Conservation (phyloP, 2,113 vertebrate genomes). For the Burhinus oedicnemus region DNA sequence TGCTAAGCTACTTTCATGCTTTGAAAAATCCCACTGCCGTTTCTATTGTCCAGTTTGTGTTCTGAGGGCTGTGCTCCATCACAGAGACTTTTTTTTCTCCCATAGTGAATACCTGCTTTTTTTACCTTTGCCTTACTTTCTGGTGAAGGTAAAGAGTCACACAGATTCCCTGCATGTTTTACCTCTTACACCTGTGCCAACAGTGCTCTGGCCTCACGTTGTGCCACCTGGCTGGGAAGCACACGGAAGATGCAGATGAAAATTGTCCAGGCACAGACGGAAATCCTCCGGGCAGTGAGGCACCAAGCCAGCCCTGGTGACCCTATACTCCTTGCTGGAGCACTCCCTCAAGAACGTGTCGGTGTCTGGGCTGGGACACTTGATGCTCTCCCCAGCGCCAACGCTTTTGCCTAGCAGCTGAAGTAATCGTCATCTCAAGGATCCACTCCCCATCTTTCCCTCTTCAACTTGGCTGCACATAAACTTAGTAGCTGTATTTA, state of each 20-base stretch:
- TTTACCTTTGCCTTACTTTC: slow-evolving; percentile 17
- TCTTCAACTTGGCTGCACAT: background rate
- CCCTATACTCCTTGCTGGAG: background rate
- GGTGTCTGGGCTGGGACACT: background rate
- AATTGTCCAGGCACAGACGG: background rate
- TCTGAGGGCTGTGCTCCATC: slow-evolving; percentile 5
- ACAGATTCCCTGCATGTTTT: background rate
- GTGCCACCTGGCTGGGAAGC: background rate
- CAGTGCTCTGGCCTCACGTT: background rate
- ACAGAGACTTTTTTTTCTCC: background rate
- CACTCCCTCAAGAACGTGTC: background rate
- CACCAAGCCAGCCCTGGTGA: background rate
- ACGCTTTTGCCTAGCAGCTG: background rate
- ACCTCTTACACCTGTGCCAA: background rate
- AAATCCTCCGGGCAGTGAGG: background rate
- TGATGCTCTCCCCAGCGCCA: background rate
- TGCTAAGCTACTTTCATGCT: slow-evolving; percentile 56
- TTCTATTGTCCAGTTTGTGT: slow-evolving; percentile 41
- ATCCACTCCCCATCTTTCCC: background rate
- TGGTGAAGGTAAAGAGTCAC: background rate
- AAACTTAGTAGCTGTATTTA: background rate
- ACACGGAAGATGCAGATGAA: background rate
- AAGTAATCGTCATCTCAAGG: background rate
- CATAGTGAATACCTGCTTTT: slow-evolving; percentile 11
- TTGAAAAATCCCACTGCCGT: background rate